Percentiles rank a stretch among this genome's conserved stretches.
Conservation (phyloP, 2,888 invertebrate genomes). For the Cephus sareptanus region DNA sequence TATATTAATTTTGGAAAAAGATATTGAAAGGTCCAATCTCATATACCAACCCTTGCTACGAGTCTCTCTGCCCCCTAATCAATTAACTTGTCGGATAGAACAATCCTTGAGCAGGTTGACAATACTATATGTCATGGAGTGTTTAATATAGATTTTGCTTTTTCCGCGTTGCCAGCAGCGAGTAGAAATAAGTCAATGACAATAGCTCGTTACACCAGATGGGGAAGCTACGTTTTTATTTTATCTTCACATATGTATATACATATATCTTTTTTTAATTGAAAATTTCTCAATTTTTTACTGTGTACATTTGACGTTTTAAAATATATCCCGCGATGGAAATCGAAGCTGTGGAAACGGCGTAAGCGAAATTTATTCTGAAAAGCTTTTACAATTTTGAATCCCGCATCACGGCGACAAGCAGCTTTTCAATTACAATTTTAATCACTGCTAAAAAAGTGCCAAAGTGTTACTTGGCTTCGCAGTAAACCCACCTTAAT, state of each 20-base stretch:
- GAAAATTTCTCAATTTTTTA: background rate
- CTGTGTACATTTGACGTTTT: background rate
- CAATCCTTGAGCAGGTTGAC: background rate
- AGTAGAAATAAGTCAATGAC: background rate
- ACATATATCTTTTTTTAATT: background rate
- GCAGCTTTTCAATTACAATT: conserved; percentile 13
- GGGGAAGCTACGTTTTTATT: background rate
- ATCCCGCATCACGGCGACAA: background rate
- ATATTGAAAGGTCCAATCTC: background rate
- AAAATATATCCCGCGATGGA: background rate
- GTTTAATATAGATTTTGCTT: background rate
- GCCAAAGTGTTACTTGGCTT: conserved; percentile 1
- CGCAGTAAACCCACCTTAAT: conserved; percentile 12
- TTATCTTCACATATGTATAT: background rate
- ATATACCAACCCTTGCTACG: background rate
- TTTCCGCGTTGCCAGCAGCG: background rate
- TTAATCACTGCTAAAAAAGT: conserved; percentile 15
- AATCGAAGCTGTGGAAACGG: background rate
- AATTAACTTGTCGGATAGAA: conserved; percentile 2
- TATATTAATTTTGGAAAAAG: background rate
- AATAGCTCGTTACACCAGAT: background rate
- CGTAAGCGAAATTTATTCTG: background rate
- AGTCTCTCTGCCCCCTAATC: background rate
- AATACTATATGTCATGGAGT: background rate
- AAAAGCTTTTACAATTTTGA: background rate